Conservation (phyloP, 2,113 vertebrate species). For the Phrynocephalus versicolor region DNA sequence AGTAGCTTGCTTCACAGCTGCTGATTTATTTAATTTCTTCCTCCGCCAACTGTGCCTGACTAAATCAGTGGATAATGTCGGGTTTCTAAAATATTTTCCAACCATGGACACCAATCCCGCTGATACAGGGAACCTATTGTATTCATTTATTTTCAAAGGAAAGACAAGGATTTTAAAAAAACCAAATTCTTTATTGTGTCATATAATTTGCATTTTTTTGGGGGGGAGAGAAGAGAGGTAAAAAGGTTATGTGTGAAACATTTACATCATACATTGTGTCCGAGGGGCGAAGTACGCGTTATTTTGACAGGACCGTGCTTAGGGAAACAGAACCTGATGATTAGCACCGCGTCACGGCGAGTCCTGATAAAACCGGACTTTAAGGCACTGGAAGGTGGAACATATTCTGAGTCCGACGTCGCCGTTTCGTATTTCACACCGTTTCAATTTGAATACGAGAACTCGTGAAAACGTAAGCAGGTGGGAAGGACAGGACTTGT, state of each 20-base stretch:
- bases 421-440: background rate
- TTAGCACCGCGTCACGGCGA: slow-evolving; percentile 19
- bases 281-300: slow-evolving; percentile 50
- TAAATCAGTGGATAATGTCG: too few species aligned
- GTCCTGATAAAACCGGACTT: background rate
- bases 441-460: background rate
- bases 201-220: slow-evolving; percentile 25
- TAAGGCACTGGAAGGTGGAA: slow-evolving; percentile 44
- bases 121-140: too few species aligned
- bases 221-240: slow-evolving; percentile 48
- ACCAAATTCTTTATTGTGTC: slow-evolving; percentile 59
- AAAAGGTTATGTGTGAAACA: slow-evolving; percentile 50
- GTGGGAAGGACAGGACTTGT: too few species aligned
- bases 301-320: background rate
- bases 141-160: background rate
- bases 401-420: rapidly evolving
- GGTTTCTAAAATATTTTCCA: too few species aligned
- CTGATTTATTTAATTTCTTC: too few species aligned
- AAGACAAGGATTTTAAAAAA: background rate
- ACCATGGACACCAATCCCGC: too few species aligned
- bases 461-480: background rate
- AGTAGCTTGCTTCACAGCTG: too few species aligned
- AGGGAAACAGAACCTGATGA: slow-evolving; percentile 33
- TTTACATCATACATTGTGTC: slow-evolving; percentile 45
- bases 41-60: too few species aligned